Evolutionary conservation across 1,140 invertebrate genomes (phyloP).

Genomic region (Plodia interpunctella): DNA sequence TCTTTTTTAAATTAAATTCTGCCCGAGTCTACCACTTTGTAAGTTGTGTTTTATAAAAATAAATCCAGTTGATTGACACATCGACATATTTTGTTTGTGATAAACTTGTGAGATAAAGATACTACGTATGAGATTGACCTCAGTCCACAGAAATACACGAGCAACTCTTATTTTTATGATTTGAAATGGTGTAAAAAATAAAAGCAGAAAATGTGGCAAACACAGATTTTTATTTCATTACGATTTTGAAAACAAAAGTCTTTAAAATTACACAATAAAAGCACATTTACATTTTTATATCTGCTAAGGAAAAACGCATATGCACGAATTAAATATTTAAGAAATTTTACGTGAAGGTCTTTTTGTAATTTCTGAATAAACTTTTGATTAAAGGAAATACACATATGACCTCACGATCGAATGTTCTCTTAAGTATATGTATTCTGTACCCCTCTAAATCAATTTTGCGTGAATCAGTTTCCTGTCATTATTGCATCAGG

Average conservation of each 20-base stretch:
- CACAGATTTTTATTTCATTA: no score
- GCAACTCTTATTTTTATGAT: background rate
- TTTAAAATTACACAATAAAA: no score
- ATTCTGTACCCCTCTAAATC: constrained; percentile 27
- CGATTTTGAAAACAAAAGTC: no score
- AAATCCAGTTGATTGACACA: constrained; percentile 3
- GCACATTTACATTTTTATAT: no score
- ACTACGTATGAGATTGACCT: background rate
- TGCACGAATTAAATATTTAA: no score
- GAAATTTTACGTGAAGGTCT: no score
- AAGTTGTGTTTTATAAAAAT: constrained; percentile 5
- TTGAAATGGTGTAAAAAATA: no score
- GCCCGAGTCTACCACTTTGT: background rate
- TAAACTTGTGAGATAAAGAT: constrained; percentile 1
- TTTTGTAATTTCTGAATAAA: no score
- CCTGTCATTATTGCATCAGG: constrained; percentile 43
- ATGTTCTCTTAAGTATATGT: background rate
- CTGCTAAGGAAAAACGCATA: no score
- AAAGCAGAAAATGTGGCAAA: no score
- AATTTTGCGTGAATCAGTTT: constrained; percentile 48
- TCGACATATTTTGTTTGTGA: constrained; percentile 7
- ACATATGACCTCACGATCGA: background rate
- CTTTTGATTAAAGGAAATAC: background rate
- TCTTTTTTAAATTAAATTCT: constrained; percentile 4
- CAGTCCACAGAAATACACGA: background rate